Base-by-base conservation (phyloP, 2,888 invertebrate genomes). In the Nomada ferruginata region DNA sequence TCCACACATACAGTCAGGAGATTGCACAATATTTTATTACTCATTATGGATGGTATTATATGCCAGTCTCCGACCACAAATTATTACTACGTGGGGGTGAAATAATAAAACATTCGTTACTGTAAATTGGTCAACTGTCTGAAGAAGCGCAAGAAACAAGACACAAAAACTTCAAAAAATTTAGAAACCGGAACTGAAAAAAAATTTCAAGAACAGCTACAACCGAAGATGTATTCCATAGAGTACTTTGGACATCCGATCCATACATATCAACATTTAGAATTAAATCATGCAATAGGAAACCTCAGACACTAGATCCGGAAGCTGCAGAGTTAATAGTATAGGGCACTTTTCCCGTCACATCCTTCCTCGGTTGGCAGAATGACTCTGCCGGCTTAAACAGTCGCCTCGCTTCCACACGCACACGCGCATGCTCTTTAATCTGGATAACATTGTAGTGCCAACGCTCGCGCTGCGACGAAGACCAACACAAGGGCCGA, bases 91-190 rank as follows among this genome's bases (percentile, higher is more conserved):
- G 53, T 18, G 52, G 66, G 15, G 13, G n/a, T 29, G 66, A 52
- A n/a, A 66, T 66, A 1, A 53, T 66, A n/a, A n/a, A 66, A 7
- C 66, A 57, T 10, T 26, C 57, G 18, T 9, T 69, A 36, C 10
- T 69, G 7, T 57, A 23, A 9, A 42, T 57, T 44, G 69, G 23
- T 0, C 69, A 69, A 57, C 11, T 55, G 4, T 69, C 44, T 57
- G 69, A 44, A 18, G 55, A 69, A 15, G 23, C 69, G 4, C 57
- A 10, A 26, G 47, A 69, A 11, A 47, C 7, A 18, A 57, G 26
- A 44, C 69, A 47, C 57, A 69, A 57, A 9, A 47, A 69, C 18
- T 69, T 57, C 26, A 44, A 57, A 69, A 57, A 57, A 2, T 57
- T 3, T 18, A 57, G 69, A 69, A 9, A 2, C 15, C 18, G 26